Conservation (phyloP, 2,113 vertebrate genomes). For the Erpornis zantholeuca region DNA sequence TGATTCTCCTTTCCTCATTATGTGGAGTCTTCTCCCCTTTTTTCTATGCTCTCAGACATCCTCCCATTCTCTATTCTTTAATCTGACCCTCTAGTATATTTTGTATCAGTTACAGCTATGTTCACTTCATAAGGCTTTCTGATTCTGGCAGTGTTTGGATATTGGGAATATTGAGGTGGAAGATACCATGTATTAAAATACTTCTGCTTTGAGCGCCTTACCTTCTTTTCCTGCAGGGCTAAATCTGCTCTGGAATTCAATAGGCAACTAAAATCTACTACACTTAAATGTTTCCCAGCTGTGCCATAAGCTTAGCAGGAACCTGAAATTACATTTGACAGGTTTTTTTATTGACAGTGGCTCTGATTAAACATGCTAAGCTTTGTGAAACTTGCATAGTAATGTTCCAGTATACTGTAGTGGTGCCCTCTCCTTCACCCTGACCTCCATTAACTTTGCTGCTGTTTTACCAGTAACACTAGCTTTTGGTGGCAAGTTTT, state of each 20-base stretch:
- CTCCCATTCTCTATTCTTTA: background rate
- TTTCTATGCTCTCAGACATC: background rate
- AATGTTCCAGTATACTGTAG: background rate
- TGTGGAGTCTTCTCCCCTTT: background rate
- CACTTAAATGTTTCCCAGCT: background rate
- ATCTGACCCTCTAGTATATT: background rate
- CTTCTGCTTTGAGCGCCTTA: background rate
- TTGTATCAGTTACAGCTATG: background rate
- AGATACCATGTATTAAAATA: background rate
- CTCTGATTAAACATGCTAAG: background rate
- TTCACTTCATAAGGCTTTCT: background rate
- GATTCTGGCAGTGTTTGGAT: background rate
- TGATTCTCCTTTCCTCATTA: background rate
- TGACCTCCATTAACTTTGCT: background rate
- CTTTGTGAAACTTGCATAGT: background rate
- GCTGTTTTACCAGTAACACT: background rate
- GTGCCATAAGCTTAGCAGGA: background rate
- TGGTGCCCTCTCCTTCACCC: background rate
- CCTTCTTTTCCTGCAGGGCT: background rate
- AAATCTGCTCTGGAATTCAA: background rate
- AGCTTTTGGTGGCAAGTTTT: background rate
- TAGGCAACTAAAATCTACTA: background rate
- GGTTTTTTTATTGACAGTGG: background rate
- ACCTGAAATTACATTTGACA: background rate
- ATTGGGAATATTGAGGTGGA: background rate